A percentile compares a stretch with the other conserved stretches of the same genome.
These are phyloP conservation scores for Herminia tarsipennalis DNA, from an alignment of 2,888 invertebrate species.

Conservation along the genomic window DNA sequence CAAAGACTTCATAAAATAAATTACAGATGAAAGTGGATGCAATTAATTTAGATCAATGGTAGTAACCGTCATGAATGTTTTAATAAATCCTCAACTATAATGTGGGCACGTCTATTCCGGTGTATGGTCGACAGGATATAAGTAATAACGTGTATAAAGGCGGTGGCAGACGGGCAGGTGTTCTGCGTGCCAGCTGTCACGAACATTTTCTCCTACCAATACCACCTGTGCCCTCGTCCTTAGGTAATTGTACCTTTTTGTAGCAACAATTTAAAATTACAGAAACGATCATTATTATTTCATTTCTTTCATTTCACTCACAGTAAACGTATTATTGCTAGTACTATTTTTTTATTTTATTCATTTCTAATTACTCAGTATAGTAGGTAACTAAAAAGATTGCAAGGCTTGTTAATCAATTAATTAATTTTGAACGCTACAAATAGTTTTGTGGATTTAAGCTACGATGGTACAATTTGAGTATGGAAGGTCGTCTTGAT, in stretches of 20 bases:
- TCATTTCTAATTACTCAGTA: too few species aligned
- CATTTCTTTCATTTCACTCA: conserved; percentile 6
- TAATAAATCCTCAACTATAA: background rate
- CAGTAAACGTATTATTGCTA: conserved; percentile 9
- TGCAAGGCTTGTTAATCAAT: conserved; percentile 8
- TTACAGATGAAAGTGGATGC: too few species aligned
- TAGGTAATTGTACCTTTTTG: conserved; percentile 14
- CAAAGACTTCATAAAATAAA: too few species aligned
- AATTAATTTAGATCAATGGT: background rate
- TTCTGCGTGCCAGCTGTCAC: conserved; percentile 64
- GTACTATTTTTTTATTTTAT: too few species aligned
- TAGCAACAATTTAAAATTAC: conserved; percentile 12
- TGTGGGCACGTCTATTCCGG: background rate
- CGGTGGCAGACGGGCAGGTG: conserved; percentile 68
- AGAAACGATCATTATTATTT: conserved; percentile 4
- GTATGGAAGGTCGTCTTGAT: too few species aligned
- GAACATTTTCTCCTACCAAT: conserved; percentile 41
- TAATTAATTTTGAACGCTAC: conserved; percentile 12
- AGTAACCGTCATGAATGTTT: background rate
- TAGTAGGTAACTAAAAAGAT: background rate
- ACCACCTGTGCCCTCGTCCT: conserved; percentile 40
- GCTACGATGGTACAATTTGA: too few species aligned
- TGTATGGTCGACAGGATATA: conserved; percentile 21
- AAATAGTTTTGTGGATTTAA: background rate
- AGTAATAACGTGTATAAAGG: conserved; percentile 30